Base-by-base conservation (phyloP, 2,113 vertebrate genomes). In the Lophochroa leadbeateri region DNA sequence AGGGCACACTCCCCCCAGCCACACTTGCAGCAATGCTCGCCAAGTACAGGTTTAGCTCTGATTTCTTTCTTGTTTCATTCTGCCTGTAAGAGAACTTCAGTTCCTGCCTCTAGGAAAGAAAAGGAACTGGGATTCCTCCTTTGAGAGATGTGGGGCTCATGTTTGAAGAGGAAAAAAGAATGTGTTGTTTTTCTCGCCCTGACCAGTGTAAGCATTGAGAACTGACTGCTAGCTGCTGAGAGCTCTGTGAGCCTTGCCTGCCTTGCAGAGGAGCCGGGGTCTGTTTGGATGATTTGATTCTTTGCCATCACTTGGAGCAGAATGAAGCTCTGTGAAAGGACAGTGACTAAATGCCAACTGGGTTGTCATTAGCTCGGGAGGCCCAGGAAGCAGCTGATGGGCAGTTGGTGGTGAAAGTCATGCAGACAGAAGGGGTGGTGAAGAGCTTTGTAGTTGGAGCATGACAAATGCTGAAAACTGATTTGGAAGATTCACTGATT, bases 251-350 rank as follows among this genome's bases (percentile, higher is more conserved):
- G 74, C 87, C 44, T 67, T 31, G 69, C 70, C 82, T 61, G 74
- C 69, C 57, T 65, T 46, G 67, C 81, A 43, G 89, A 92, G 86
- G 46, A 83, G 64, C 67, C 1, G 0, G 68, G 81, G 70, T n/a
- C 87, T 76, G 1, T 64, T 43, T 50, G 92, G 68, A 37, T n/a
- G 68, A 39, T 83, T 92, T 92, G 95, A 95, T 37, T 11, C 80
- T 46, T 18, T 91, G 96, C 94, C 92, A 88, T 90, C 94, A 29
- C 78, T 68, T 68, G 86, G 80, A 96, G 96, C 92, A 95, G 96
- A 95, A 92, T 82, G 92, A 29, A 76, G 90, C 88, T 86, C 96
- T 94, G 88, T 95, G 37, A 90, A 92, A 75, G 85, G 94, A 92
- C 64, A 20, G 92, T 2, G 41, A 78, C 39, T 41, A 77, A 27